Evolutionary conservation across 1,140 invertebrate genomes (phyloP).

Genomic region (Aphelenchoides fujianensis): DNA sequence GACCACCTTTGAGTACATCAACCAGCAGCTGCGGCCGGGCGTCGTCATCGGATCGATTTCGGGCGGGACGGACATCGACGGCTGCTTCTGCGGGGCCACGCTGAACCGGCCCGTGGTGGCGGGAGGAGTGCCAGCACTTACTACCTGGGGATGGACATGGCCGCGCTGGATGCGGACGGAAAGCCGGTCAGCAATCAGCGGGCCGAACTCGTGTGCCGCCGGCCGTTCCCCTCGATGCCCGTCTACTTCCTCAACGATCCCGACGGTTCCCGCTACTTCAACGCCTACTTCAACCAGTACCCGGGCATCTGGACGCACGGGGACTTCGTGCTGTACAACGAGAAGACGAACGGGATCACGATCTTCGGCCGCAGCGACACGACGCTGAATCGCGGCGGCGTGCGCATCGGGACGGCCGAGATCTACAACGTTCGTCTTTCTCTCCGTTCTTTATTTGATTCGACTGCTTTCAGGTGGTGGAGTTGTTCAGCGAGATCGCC

Average conservation of each 20-base stretch:
- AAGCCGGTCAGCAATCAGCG: constrained; percentile 64
- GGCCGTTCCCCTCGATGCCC: constrained; percentile 70
- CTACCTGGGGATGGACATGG: constrained; percentile 67
- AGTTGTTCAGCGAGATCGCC: constrained; percentile 65
- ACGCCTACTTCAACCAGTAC: constrained; percentile 68
- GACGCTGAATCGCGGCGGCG: constrained; percentile 70
- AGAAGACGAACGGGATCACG: constrained; percentile 66
- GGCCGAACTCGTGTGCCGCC: constrained; percentile 68
- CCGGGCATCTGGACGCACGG: constrained; percentile 68
- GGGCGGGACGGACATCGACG: constrained; percentile 69
- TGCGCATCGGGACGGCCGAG: constrained; percentile 70
- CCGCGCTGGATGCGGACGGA: constrained; percentile 64
- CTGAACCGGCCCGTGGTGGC: constrained; percentile 66
- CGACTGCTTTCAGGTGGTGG: no score
- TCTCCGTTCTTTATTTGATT: no score
- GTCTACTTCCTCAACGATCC: constrained; percentile 68
- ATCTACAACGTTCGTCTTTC: no score
- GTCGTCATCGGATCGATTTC: constrained; percentile 68
- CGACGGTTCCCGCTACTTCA: constrained; percentile 66
- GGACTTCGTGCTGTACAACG: constrained; percentile 68
- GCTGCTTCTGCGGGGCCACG: constrained; percentile 69
- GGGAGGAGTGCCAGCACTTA: constrained; percentile 68
- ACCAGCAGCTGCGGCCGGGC: constrained; percentile 67
- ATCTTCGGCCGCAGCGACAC: constrained; percentile 69
- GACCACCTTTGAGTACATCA: constrained; percentile 68